phyloP scores from a whole-genome alignment of 1,140 invertebrate genomes.

The Papilio xuthus region DNA sequence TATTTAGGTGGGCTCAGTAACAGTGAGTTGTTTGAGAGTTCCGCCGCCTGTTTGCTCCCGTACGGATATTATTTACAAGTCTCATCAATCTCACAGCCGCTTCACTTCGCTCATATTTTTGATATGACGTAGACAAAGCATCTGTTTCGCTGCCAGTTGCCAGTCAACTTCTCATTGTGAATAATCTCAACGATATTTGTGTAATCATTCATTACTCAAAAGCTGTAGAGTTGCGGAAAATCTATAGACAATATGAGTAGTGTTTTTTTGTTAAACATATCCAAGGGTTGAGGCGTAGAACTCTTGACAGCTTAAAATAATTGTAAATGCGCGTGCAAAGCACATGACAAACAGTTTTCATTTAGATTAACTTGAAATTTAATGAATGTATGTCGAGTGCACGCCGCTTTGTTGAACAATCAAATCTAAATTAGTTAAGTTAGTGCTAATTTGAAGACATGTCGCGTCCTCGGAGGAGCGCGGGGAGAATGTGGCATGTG shows the following conservation, averaged over 20 bases:
- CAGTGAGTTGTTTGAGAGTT: not conserved
- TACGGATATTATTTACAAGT: conserved; percentile 3
- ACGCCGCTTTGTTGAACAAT: conserved; percentile 1
- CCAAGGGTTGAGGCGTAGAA: too few species aligned
- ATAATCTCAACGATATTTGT: not conserved
- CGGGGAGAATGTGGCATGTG: not conserved
- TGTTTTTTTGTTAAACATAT: too few species aligned
- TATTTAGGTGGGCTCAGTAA: not conserved
- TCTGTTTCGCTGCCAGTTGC: not conserved
- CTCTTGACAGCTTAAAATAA: too few species aligned
- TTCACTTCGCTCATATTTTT: conserved; percentile 24
- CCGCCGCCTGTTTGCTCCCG: not conserved
- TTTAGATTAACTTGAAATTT: conserved; percentile 32
- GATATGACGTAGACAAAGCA: conserved; percentile 19
- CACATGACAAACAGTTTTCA: conserved; percentile 26
- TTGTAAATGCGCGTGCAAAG: not conserved
- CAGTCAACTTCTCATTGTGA: conserved; percentile 1
- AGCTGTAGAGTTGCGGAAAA: too few species aligned
- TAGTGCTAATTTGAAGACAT: conserved; percentile 18
- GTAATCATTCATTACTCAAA: not conserved
- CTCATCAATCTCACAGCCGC: conserved; percentile 15
- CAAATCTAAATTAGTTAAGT: conserved; percentile 30
- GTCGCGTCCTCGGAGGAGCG: not conserved
- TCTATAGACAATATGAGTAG: too few species aligned
- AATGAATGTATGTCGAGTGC: conserved; percentile 26